phyloP scores from a whole-genome alignment of 2,113 vertebrate genomes.

The Nettapus auritus region DNA sequence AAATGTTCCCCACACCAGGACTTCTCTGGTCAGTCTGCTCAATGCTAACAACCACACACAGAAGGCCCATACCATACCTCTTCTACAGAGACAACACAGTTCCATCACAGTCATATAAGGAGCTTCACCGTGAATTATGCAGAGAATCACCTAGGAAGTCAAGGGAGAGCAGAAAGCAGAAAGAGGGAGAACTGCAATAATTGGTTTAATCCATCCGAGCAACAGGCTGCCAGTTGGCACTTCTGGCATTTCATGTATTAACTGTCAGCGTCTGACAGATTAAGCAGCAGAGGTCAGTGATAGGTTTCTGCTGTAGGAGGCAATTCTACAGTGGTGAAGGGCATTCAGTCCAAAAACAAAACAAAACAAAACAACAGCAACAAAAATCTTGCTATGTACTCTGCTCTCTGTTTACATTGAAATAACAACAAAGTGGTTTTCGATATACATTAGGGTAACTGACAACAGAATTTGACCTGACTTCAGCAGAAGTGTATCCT shows the following conservation, averaged over 20 bases:
- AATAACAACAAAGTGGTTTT: slow-evolving; percentile 18
- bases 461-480: neutral
- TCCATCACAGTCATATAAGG: neutral
- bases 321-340: slow-evolving; percentile 14
- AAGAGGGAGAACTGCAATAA: neutral
- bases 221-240: slow-evolving; percentile 21
- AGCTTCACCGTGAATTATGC: neutral
- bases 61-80: neutral
- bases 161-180: neutral
- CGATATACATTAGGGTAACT: neutral
- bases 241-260: neutral
- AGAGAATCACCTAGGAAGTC: neutral
- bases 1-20: neutral
- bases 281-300: neutral
- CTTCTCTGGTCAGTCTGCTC: neutral
- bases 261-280: neutral
- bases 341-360: neutral
- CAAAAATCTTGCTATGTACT: neutral
- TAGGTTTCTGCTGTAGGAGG: neutral
- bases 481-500: neutral
- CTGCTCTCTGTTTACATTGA: neutral
- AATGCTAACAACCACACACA: fast-evolving
- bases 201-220: slow-evolving; percentile 19
- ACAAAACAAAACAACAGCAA: no score
- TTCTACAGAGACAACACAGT: neutral